Evolutionary conservation across 2,888 invertebrate genomes (phyloP).

Genomic region (Geophilus truncorum): DNA sequence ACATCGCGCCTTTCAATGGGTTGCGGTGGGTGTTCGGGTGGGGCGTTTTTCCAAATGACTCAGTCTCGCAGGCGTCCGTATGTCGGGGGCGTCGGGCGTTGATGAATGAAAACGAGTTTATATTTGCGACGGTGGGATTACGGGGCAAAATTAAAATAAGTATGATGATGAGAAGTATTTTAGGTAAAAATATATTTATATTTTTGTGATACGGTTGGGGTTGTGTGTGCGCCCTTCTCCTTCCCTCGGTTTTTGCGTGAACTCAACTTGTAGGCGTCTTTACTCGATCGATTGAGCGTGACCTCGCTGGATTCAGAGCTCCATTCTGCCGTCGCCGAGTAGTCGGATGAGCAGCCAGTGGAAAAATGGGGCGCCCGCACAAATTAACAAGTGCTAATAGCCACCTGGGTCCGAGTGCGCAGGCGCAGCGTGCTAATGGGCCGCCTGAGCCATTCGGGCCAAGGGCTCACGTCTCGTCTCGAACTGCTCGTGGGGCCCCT

Average conservation of each 20-base stretch:
- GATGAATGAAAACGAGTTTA: neutral
- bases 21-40: neutral
- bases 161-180: no score
- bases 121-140: neutral
- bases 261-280: conserved; percentile 16
- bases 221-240: neutral
- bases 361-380: conserved; percentile 20
- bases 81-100: conserved; percentile 12
- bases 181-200: no score
- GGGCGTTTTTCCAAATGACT: neutral
- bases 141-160: neutral
- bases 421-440: conserved; percentile 15
- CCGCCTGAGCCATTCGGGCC: conserved; percentile 15
- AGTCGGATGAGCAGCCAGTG: conserved; percentile 16
- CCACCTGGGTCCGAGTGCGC: conserved; percentile 16
- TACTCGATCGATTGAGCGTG: conserved; percentile 1
- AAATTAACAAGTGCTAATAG: conserved; percentile 20
- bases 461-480: conserved; percentile 20
- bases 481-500: neutral
- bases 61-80: neutral
- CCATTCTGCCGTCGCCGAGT: conserved; percentile 20
- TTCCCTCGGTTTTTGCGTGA: neutral
- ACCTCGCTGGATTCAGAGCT: neutral
- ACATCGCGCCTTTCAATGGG: neutral
- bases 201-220: no score